Evolutionary conservation across 2,888 invertebrate genomes (phyloP).

Genomic region (Lepidonotus clava): DNA sequence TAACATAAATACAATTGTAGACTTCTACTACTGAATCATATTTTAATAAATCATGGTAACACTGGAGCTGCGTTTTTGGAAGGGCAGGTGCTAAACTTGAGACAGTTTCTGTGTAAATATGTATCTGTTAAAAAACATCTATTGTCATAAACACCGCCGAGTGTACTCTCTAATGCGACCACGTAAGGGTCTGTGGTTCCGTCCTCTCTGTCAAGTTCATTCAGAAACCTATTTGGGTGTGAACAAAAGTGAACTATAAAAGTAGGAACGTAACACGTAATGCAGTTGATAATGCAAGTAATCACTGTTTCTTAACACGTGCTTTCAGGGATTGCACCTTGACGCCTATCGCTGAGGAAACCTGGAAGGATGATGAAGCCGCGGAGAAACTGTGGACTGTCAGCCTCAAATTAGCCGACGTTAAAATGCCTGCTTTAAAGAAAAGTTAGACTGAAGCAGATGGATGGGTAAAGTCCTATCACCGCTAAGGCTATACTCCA

Average conservation of each 20-base stretch:
- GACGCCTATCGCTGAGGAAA: conserved; percentile 20
- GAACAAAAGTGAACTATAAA: not conserved
- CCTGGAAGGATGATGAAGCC: conserved; percentile 55
- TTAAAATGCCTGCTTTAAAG: conserved; percentile 1
- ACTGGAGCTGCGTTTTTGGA: too few relatives aligned
- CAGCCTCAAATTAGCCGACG: conserved; percentile 35
- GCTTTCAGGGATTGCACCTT: conserved; percentile 56
- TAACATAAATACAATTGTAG: not conserved
- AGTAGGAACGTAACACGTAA: not conserved
- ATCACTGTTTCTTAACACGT: not conserved
- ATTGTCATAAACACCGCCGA: not conserved
- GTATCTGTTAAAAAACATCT: too few relatives aligned
- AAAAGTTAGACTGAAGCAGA: not conserved
- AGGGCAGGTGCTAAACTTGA: too few relatives aligned
- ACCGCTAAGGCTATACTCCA: too few relatives aligned
- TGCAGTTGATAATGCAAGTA: not conserved
- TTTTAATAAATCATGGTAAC: not conserved
- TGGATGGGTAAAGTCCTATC: too few relatives aligned
- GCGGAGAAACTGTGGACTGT: conserved; percentile 54
- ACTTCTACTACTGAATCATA: not conserved
- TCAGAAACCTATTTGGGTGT: too few relatives aligned
- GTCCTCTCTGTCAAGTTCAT: not conserved
- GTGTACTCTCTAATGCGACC: not conserved
- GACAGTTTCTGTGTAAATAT: too few relatives aligned
- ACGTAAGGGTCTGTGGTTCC: not conserved